Base-by-base conservation (phyloP, 2,113 vertebrate genomes). In the Promerops cafer region DNA sequence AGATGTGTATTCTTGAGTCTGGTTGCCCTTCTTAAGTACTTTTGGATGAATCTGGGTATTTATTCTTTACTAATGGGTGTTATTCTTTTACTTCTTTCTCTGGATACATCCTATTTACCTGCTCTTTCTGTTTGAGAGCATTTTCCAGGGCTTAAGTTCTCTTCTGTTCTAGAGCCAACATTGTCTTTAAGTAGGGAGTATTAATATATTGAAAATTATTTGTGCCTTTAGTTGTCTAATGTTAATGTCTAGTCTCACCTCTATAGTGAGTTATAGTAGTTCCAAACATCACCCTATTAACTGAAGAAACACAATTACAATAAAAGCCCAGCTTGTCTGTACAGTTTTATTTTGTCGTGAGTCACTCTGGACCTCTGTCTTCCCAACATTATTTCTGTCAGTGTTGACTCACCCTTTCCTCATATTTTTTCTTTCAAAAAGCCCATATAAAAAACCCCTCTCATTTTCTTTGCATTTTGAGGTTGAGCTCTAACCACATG, bases 401-500 rank as follows among this genome's bases (percentile, higher is more conserved):
- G 18, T 66, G 44, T 33, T 85, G 47, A 63, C 17, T 83, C 47
- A 59, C 3, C 1, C 16, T 85, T 85, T 84, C 44, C 39, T 71
- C 28, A 16, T 40, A 6, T 39, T 45, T 84, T 93, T 82, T 53
- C 28, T 49, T 86, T 88, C 45, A 53, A 57, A 65, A 83, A 76
- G 5, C 2, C 26, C 10, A 12, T 47, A 35, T 59, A 4, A 42
- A 68, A 49, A 37, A 31, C 0, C 11, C 0, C 6, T 54, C 11
- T 33, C 0, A 11, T 26, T 75, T 87, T 76, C 21, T 72, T 63
- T 64, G 44, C 9, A 23, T 30, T 88, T 64, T 86, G 21, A 19
- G 30, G 16, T 20, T 57, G 45, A 89, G 8, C 14, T 74, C 26
- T 83, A 22, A 53, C 28, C 26, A 69, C 20, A 45, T 1, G 2